Conservation (phyloP, 2,888 invertebrate species). For the Vandiemenella viatica region DNA sequence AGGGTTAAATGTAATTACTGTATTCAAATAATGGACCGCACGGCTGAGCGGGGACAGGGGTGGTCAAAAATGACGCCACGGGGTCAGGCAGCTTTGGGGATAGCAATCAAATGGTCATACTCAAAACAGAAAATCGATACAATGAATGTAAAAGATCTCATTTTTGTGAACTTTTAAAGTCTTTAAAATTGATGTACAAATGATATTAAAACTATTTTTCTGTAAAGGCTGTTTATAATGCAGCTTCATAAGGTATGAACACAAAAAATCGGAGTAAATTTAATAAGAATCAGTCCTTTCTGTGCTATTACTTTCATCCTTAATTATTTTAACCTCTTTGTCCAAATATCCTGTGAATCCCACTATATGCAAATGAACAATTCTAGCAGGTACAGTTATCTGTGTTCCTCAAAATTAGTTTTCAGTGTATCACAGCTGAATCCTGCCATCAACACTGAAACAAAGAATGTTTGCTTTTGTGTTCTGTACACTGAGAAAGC, state of each 20-base stretch:
- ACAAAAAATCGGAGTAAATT: not conserved
- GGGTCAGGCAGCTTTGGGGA: conserved; percentile 11
- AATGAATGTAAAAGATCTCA: conserved; percentile 17
- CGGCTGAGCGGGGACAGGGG: no score
- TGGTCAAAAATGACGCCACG: no score
- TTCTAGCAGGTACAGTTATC: no score
- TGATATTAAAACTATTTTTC: conserved; percentile 1
- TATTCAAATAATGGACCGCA: not conserved
- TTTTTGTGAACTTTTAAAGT: conserved; percentile 14
- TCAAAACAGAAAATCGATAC: conserved; percentile 14
- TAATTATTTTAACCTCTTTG: no score
- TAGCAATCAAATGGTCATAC: conserved; percentile 2
- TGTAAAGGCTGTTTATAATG: not conserved
- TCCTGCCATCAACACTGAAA: no score
- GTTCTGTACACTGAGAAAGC: no score
- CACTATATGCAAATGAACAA: no score
- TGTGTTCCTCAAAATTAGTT: no score
- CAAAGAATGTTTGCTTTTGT: no score
- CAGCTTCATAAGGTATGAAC: not conserved
- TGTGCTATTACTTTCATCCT: not conserved
- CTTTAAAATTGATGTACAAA: conserved; percentile 13
- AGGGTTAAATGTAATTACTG: not conserved
- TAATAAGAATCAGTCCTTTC: not conserved
- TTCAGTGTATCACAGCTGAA: no score
- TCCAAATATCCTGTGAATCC: no score